These are phyloP conservation scores for Lepilemur ruficaudatus DNA, from an alignment of 2,797 vertebrate species.

Conservation along the genomic window DNA sequence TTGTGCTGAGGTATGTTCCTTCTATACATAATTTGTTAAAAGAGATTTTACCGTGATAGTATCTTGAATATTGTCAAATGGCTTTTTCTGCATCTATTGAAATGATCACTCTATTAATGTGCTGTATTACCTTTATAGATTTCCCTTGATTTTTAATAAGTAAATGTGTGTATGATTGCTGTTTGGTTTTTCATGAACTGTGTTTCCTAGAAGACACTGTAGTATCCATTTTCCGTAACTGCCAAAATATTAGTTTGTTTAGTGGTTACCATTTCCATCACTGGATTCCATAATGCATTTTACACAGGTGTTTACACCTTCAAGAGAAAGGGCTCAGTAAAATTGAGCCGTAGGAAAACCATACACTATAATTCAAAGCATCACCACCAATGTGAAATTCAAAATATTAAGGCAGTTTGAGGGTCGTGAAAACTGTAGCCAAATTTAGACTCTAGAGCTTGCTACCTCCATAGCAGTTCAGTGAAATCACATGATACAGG, in stretches of 20 bases:
- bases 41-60: not conserved
- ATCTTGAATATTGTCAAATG: not conserved
- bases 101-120: not conserved
- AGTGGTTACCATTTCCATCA: not conserved
- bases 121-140: not conserved
- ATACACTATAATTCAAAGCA: not conserved
- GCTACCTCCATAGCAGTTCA: not conserved
- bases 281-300: not conserved
- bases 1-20: not conserved
- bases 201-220: not conserved
- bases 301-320: not conserved
- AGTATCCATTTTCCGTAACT: not conserved
- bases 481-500: not conserved
- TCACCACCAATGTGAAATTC: not conserved
- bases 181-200: not conserved
- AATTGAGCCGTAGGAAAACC: not conserved
- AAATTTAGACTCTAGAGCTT: not conserved
- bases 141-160: not conserved
- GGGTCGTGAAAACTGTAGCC: not conserved
- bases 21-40: not conserved
- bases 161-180: not conserved
- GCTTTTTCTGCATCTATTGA: not conserved
- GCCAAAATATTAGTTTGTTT: not conserved
- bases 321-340: not conserved
- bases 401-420: not conserved